Base-by-base conservation (phyloP, 2,797 vertebrate species). In the Sebastes taczanowskii region DNA sequence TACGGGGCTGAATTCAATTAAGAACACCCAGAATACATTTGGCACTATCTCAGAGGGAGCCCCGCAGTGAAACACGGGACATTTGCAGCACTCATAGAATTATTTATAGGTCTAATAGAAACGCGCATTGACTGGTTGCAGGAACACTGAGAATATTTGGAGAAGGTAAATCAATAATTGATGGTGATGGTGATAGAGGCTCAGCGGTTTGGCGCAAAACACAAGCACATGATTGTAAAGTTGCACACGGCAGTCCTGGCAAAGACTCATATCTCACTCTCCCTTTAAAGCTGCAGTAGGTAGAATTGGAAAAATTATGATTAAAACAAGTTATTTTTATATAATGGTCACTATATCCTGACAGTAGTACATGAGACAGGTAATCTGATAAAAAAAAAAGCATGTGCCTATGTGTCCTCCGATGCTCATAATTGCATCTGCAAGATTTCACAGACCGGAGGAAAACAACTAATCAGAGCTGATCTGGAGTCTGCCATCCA, bases 1-100 rank as follows among this genome's bases (percentile, higher is more conserved):
- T 75, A 74, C 82, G n/a, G n/a, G 71, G 59, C 83, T 29, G 64
- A 70, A 90, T 90, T 88, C 74, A 91, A 91, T 89, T 88, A 86
- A 66, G 74, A 79, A 70, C 82, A 66, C 42, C 74, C 22, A 32
- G 71, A 82, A 83, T 82, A 85, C 56, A 82, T 85, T 16, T 52
- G 84, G 77, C 78, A 29, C 2, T 60, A 62, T 79, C 82, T 80
- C 77, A 65, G 79, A 83, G 81, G 80, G 55, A 80, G 77, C 32
- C 64, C 66, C 3, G 1, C 27, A 18, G 76, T 32, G 42, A 67
- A 67, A 56, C 61, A 30, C 16, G 42, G 42, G 42, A 46, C 42
- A 46, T 18, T 46, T 46, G 42, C 42, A 46, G 42, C 67, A 29
- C 53, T 79, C 72, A 30, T 16, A 22, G 59, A 63, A 70, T 34